Percentiles rank a stretch among this genome's conserved stretches.
phyloP scores from a whole-genome alignment of 2,113 vertebrate genomes.

The Mystacornis crossleyi region DNA sequence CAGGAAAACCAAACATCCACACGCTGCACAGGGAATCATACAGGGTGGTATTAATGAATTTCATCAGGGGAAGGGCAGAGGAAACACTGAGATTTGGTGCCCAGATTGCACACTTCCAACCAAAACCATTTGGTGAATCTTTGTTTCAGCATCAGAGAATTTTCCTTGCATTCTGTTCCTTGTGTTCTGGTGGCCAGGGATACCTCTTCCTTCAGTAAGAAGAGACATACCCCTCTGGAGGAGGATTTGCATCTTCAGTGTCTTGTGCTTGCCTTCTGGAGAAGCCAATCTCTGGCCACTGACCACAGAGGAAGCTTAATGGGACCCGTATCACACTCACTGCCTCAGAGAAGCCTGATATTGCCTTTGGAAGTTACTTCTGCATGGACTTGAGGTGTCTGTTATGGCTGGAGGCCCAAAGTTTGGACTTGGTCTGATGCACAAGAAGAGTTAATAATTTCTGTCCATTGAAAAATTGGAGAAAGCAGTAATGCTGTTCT shows the following conservation, averaged over 20 bases:
- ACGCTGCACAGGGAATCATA: rapidly evolving
- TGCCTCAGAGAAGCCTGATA: background rate
- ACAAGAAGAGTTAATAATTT: background rate
- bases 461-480: background rate
- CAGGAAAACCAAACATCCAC: background rate
- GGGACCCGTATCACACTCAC: background rate
- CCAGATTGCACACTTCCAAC: background rate
- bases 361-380: background rate
- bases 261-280: background rate
- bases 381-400: background rate
- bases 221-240: background rate
- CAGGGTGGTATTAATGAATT: background rate
- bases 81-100: background rate
- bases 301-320: background rate
- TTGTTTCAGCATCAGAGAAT: background rate
- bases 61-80: background rate
- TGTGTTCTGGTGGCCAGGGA: background rate
- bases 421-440: background rate
- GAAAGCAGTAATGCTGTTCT: background rate
- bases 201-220: background rate
- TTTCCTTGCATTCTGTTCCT: background rate
- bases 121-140: background rate
- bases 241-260: background rate
- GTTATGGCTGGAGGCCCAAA: background rate
- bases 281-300: background rate